A percentile compares a stretch with the other conserved stretches of the same genome.
Evolutionary conservation across 2,113 vertebrate species (phyloP).

Genomic region (Rhea americana): DNA sequence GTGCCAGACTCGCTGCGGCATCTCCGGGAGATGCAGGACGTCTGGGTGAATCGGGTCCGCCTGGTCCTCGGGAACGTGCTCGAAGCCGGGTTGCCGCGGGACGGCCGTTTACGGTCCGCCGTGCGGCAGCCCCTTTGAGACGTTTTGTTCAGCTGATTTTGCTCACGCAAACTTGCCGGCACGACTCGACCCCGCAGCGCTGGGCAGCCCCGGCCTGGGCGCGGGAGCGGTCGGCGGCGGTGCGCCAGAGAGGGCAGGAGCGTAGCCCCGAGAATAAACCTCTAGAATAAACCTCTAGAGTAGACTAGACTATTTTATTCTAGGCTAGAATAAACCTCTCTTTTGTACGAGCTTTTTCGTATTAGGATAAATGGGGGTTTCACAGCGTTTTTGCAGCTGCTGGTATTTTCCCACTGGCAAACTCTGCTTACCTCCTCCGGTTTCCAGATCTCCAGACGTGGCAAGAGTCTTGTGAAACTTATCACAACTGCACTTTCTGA

Average conservation of each 20-base stretch:
- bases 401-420: not conserved
- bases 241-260: too few relatives aligned
- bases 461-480: not conserved
- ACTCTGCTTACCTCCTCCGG: not conserved
- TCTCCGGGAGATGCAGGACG: not conserved
- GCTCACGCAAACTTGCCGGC: not conserved
- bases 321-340: not conserved
- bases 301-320: too few relatives aligned
- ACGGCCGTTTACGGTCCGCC: too few relatives aligned
- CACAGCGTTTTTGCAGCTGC: not conserved
- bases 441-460: not conserved
- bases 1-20: rapidly evolving
- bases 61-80: too few relatives aligned
- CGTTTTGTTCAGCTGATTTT: not conserved
- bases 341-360: not conserved
- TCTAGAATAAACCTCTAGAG: too few relatives aligned
- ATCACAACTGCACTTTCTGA: not conserved
- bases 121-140: too few relatives aligned
- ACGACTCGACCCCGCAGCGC: rapidly evolving
- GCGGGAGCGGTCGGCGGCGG: too few relatives aligned
- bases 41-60: not conserved
- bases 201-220: not conserved
- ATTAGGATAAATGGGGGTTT: not conserved
- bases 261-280: too few relatives aligned
- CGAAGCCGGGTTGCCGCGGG: too few relatives aligned